Base-by-base conservation (phyloP, 2,888 invertebrate species). In the Scaptomyza caliginosa region DNA sequence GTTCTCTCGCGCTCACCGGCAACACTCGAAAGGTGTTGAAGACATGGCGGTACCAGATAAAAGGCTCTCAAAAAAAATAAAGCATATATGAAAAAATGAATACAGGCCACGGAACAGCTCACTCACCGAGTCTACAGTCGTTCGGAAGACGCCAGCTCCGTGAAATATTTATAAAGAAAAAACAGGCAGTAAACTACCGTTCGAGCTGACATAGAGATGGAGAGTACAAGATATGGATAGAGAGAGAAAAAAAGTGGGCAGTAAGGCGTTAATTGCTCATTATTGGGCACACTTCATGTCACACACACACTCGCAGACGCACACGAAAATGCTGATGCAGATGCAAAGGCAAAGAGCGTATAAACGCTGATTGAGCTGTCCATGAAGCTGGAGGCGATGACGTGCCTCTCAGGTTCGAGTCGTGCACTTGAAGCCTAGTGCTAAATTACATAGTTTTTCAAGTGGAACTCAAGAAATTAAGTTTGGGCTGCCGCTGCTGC, bases 231-330 rank as follows among this genome's bases (percentile, higher is more conserved):
- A 34, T 10, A 49, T 36, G 54, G 24, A 42, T 21, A 32, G 28
- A 23, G 38, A 16, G 5, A 54, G 42, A 28, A 48, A 59, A 67
- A 71, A 78, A 63, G 85, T 73, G 66, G 82, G 82, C 68, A 78
- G 87, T 81, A 86, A 85, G 78, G 80, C 76, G 74, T 81, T 89
- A 90, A 90, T 90, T 89, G 88, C 88, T 90, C 89, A 89, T 89
- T 90, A 90, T 88, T 85, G 89, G 89, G 89, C 89, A 88, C 90
- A 90, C 89, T 90, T 90, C 89, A 90, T 85, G 86, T 86, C 43
- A 7, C 89, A 87, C 77, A 76, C 48, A 68, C 8, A 16, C 3
- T 13, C 38, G 7, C 39, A 19, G n/a, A 21, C n/a, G 19, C n/a
- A 13, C n/a, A 40, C 23, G 10, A 55, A 68, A 71, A 64, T 46